Percentiles rank a stretch among this genome's conserved stretches.
Conservation (phyloP, 1,140 invertebrate species). For the Akabosia matsudoensis region DNA sequence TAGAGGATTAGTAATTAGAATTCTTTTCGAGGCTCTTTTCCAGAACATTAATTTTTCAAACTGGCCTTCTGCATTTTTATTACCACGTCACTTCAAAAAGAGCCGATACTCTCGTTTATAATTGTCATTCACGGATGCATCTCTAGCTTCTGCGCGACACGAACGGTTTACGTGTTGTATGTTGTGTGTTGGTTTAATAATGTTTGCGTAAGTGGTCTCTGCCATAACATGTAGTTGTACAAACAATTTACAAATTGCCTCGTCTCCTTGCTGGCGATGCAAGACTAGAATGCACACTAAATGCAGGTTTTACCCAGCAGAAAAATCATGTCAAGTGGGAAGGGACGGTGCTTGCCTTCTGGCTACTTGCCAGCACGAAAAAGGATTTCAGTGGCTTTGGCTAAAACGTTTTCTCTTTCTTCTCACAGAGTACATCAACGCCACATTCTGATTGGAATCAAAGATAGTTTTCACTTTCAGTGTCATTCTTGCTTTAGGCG, state of each 20-base stretch:
- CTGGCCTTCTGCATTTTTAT: not conserved
- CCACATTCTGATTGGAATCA: constrained; percentile 13
- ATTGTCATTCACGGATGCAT: not conserved
- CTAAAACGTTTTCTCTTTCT: no score
- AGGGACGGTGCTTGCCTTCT: constrained; percentile 8
- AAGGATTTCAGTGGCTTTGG: no score
- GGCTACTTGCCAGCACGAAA: constrained; percentile 17
- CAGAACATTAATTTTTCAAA: not conserved
- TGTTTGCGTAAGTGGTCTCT: not conserved
- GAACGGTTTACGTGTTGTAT: not conserved
- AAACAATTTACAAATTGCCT: constrained; percentile 15
- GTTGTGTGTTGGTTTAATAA: not conserved
- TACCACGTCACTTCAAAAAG: not conserved
- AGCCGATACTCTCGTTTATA: not conserved
- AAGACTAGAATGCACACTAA: not conserved
- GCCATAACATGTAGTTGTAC: not conserved
- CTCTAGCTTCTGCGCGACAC: not conserved
- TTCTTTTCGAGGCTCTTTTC: not conserved
- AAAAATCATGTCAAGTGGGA: constrained; percentile 14
- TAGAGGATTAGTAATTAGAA: no score
- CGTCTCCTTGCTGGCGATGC: not conserved
- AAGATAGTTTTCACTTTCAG: constrained; percentile 2
- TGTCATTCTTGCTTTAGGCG: constrained; percentile 3
- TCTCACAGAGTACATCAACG: no score
- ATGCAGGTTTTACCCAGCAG: not conserved